Base-by-base conservation (phyloP, 1,140 invertebrate genomes). In the Babylonia areolata region DNA sequence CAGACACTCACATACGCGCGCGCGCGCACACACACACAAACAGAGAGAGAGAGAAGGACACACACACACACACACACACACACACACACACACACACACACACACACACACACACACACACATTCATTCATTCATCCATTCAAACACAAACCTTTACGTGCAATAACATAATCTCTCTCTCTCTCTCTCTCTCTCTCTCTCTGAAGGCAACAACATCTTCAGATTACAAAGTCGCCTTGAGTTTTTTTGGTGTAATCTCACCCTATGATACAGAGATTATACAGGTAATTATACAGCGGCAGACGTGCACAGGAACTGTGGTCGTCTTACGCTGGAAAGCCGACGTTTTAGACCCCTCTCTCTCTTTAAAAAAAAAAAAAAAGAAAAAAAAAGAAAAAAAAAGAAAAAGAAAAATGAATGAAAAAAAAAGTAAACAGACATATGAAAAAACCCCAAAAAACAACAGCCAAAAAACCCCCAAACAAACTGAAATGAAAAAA, bases 61-160 rank as follows among this genome's bases (percentile, higher is more conserved):
- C 80, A 58, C 46, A 31, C 17, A 35, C 40, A 31, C 42, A 81
- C 79, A 1, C 42, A 81, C 42, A 51, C 78, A 80, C 79, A 54
- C 35, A 35, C 40, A 81, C 23, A 81, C 80, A 54, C 42, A 58
- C 31, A 75, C 58, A 64, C 58, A 39, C 37, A 75, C 73, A 37
- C 73, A 75, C 73, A 37, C 73, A 75, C 31, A 37, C 73, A 75
- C 73, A 37, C 31, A 75, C 73, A 17, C 73, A 75, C 37, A 17
- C 42, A 46, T n/a, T n/a, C n/a, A n/a, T n/a, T n/a, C n/a, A n/a
- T n/a, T n/a, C n/a, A n/a, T n/a, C n/a, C n/a, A n/a, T n/a, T n/a
- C 46, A 51, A 9, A 51, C 46, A 51, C 2, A 51, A 9, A 51
- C 46, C 9, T 17, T 12, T 17, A 51, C 46, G 9, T 51, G 46